Evolutionary conservation across 1,140 invertebrate species (phyloP).

Genomic region (Eciton burchellii): DNA sequence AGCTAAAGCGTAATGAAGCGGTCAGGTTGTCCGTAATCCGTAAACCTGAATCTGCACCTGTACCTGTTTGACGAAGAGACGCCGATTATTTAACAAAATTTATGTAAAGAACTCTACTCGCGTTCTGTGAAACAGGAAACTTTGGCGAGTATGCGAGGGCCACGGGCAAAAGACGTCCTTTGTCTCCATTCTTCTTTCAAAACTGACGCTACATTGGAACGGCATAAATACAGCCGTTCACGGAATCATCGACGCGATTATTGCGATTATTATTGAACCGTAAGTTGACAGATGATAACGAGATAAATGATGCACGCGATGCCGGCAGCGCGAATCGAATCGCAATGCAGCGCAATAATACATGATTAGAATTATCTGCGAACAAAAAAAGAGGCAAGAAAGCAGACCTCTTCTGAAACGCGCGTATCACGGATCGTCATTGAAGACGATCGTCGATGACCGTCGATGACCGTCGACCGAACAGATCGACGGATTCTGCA

Average conservation of each 20-base stretch:
- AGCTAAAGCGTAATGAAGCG: conserved; percentile 20
- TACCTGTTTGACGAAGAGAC: no score
- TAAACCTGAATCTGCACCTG: background rate
- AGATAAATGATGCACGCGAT: conserved; percentile 24
- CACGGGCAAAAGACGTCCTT: background rate
- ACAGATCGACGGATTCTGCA: background rate
- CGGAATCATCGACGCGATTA: background rate
- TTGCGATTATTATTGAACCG: background rate
- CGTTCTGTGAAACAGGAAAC: background rate
- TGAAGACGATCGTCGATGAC: no score
- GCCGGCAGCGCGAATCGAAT: background rate
- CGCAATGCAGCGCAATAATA: background rate
- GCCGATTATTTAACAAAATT: conserved; percentile 18
- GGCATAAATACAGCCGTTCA: background rate
- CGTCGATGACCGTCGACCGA: no score
- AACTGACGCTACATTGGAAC: background rate
- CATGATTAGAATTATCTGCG: conserved; percentile 11
- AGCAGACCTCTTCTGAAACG: background rate
- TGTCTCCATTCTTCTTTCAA: background rate
- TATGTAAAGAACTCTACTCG: background rate
- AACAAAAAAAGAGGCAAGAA: background rate
- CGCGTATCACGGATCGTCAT: background rate
- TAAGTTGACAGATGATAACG: background rate
- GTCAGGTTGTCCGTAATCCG: background rate
- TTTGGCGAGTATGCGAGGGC: background rate